Percentiles rank a stretch among this genome's conserved stretches.
These are phyloP conservation scores for Cathartes aura DNA, from an alignment of 2,113 vertebrate genomes.

Conservation along the genomic window DNA sequence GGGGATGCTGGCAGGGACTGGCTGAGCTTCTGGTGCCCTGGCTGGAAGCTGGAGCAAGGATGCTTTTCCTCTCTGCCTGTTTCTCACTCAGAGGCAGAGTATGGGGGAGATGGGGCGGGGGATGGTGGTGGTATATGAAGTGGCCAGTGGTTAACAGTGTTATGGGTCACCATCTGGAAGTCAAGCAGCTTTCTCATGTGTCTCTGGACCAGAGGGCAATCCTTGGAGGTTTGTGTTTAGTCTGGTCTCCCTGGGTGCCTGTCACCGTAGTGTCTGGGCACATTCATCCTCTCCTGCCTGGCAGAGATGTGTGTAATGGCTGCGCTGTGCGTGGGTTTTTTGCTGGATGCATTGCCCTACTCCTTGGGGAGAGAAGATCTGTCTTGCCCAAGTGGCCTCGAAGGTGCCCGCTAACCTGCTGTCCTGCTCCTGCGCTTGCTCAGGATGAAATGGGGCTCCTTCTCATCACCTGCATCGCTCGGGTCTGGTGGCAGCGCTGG, in stretches of 20 bases:
- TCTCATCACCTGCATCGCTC: neutral
- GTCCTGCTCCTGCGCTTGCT: neutral
- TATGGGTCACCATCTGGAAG: neutral
- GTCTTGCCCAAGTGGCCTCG: fast-evolving
- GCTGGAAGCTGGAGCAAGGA: neutral
- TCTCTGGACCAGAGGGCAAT: neutral
- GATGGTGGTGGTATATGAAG: neutral
- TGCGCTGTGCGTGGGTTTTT: neutral
- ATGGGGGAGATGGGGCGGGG: neutral
- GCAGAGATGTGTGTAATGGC: neutral
- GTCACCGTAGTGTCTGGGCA: neutral
- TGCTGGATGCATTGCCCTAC: neutral
- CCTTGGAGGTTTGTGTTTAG: neutral
- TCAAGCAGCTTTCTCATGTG: neutral
- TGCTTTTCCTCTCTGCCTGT: neutral
- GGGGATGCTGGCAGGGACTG: neutral
- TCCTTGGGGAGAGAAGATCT: neutral
- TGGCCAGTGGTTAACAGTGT: neutral
- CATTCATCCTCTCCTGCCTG: neutral
- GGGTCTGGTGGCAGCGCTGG: neutral
- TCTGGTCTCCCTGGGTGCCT: neutral
- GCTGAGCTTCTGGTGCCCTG: neutral
- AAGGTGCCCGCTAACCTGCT: neutral
- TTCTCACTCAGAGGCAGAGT: neutral
- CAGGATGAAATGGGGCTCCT: neutral